Percentiles rank a stretch among this genome's conserved stretches.
These are phyloP conservation scores for Sinocyclocheilus grahami DNA, from an alignment of 2,113 vertebrate genomes.

Conservation along the genomic window DNA sequence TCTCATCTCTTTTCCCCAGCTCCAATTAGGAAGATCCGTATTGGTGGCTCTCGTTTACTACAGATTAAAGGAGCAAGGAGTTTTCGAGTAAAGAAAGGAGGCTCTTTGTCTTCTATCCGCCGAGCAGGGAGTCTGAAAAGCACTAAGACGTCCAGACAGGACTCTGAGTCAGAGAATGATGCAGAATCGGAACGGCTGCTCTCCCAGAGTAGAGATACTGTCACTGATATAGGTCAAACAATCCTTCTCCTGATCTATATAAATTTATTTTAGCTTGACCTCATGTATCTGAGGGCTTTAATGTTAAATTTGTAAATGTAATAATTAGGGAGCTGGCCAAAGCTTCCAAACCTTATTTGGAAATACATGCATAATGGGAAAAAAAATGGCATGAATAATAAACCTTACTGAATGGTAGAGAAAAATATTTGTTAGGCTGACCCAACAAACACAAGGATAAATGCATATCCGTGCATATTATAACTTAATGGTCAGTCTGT, in stretches of 20 bases:
- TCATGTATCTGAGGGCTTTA: not conserved
- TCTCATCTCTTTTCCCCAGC: conserved; percentile 69
- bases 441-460: not conserved
- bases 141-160: conserved; percentile 97
- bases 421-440: not conserved
- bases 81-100: conserved; percentile 98
- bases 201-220: conserved; percentile 97
- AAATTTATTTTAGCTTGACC: not conserved
- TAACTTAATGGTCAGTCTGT: not conserved
- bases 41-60: conserved; percentile 95
- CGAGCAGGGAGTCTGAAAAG: conserved; percentile 98
- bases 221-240: conserved; percentile 91
- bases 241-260: not conserved
- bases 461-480: not conserved
- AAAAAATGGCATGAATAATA: not conserved
- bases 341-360: not conserved
- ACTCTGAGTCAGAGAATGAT: conserved; percentile 98
- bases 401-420: not conserved
- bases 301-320: not conserved
- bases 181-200: conserved; percentile 83
- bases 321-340: not conserved
- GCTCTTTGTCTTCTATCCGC: conserved; percentile 95
- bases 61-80: conserved; percentile 99
- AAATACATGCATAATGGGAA: not conserved
- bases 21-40: conserved; percentile 92